phyloP scores from a whole-genome alignment of 2,888 invertebrate species.

The Megalurothrips usitatus region DNA sequence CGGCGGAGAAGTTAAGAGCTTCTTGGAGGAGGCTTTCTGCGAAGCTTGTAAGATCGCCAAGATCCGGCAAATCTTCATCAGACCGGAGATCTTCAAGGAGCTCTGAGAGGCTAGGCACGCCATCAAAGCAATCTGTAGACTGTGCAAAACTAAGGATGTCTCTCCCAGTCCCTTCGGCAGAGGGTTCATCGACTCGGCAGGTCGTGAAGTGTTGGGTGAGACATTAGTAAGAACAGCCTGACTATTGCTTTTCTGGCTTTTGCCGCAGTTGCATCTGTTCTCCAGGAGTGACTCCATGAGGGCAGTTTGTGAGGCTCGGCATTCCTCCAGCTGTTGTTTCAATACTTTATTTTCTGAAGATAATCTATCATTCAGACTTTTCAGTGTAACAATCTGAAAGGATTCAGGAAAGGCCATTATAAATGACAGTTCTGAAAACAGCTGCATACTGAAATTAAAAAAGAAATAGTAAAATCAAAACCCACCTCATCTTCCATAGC shows the following conservation, averaged over 20 bases:
- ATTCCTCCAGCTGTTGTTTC: not conserved
- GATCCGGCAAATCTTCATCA: conserved; percentile 35
- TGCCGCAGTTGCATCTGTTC: not conserved
- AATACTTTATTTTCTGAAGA: not conserved
- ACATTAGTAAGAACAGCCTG: not conserved
- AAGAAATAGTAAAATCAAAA: not conserved
- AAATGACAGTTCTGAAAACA: not conserved
- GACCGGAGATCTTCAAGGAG: conserved; percentile 35
- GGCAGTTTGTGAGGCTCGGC: not conserved
- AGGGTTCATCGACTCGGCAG: conserved; percentile 41
- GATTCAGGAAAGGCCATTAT: not conserved
- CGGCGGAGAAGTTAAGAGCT: conserved; percentile 19
- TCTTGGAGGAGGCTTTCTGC: conserved; percentile 36
- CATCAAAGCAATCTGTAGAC: conserved; percentile 33
- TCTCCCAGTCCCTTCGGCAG: conserved; percentile 31
- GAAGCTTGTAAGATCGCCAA: conserved; percentile 35
- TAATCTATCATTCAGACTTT: conserved; percentile 54
- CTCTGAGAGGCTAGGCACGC: conserved; percentile 35
- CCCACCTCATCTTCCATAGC: conserved; percentile 46
- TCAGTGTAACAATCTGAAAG: conserved; percentile 50
- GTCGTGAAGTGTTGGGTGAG: conserved; percentile 49
- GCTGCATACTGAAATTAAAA: not conserved
- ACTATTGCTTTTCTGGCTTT: not conserved
- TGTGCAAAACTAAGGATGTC: conserved; percentile 50
- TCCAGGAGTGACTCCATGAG: not conserved